phyloP scores from a whole-genome alignment of 2,888 invertebrate genomes.

The Lydus trimaculatus region DNA sequence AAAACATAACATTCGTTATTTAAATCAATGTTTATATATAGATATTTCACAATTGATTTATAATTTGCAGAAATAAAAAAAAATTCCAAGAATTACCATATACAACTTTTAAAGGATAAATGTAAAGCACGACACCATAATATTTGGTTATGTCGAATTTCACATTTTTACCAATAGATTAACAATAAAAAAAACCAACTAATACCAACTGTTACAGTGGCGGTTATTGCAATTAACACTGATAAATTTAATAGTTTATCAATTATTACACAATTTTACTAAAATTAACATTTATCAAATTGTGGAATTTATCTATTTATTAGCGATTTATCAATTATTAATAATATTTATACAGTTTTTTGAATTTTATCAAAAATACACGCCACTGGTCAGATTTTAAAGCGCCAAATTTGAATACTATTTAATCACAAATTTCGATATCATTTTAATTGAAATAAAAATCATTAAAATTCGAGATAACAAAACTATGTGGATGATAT shows the following conservation, averaged over 20 bases:
- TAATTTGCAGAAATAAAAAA: background rate
- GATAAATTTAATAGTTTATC: background rate
- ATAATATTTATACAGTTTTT: background rate
- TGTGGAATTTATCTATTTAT: background rate
- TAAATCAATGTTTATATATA: conserved; percentile 6
- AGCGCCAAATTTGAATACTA: background rate
- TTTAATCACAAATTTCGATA: too few species aligned
- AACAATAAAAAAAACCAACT: background rate
- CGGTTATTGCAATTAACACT: background rate
- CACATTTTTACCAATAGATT: conserved; percentile 34
- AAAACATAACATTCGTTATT: conserved; percentile 15
- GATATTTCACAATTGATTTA: background rate
- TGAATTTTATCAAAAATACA: background rate
- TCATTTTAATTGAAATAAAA: too few species aligned
- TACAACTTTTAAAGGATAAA: conserved; percentile 29
- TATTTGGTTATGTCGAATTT: conserved; percentile 45
- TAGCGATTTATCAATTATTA: too few species aligned
- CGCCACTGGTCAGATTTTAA: background rate
- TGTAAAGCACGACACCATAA: conserved; percentile 40
- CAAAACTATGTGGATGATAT: too few species aligned
- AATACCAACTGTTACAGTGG: background rate
- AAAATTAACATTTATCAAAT: background rate
- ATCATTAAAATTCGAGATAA: too few species aligned
- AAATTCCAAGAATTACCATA: background rate
- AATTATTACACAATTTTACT: background rate